These are phyloP conservation scores for Andrena haemorrhoa DNA, from an alignment of 2,888 invertebrate species.

Conservation along the genomic window DNA sequence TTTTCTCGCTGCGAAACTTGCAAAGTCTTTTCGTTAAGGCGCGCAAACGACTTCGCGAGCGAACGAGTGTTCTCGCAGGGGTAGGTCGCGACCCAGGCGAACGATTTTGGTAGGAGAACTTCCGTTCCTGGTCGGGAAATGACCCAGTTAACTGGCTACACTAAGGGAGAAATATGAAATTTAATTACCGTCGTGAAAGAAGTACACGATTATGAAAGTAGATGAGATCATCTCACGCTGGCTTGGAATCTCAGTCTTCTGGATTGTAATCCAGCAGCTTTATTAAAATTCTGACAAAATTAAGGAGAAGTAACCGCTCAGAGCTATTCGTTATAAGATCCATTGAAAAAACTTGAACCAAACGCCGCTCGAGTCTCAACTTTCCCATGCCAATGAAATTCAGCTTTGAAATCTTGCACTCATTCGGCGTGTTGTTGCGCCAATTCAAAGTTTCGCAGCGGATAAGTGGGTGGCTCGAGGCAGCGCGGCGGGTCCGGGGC, in stretches of 20 bases:
- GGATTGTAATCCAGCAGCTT: too few species aligned
- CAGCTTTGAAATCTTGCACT: slow-evolving; percentile 6
- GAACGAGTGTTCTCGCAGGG: background rate
- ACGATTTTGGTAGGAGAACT: too few species aligned
- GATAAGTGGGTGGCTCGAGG: slow-evolving; percentile 28
- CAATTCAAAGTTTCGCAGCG: slow-evolving; percentile 34
- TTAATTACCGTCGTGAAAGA: too few species aligned
- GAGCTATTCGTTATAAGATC: too few species aligned
- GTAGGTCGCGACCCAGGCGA: too few species aligned
- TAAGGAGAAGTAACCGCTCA: too few species aligned
- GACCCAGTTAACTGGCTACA: too few species aligned
- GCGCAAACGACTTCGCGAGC: background rate
- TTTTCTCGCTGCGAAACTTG: background rate
- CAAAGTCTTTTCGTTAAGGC: background rate
- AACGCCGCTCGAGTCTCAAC: background rate
- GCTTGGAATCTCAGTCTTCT: too few species aligned
- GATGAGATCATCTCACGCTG: too few species aligned
- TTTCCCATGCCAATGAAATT: slow-evolving; percentile 10
- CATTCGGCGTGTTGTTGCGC: slow-evolving; percentile 18
- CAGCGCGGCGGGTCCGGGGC: background rate
- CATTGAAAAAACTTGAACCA: background rate
- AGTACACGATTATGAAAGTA: too few species aligned
- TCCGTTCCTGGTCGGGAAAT: too few species aligned
- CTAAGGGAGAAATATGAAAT: too few species aligned
- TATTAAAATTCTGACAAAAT: background rate